Evolutionary conservation across 2,888 invertebrate genomes (phyloP).

Genomic region (Eupithecia centaureata): DNA sequence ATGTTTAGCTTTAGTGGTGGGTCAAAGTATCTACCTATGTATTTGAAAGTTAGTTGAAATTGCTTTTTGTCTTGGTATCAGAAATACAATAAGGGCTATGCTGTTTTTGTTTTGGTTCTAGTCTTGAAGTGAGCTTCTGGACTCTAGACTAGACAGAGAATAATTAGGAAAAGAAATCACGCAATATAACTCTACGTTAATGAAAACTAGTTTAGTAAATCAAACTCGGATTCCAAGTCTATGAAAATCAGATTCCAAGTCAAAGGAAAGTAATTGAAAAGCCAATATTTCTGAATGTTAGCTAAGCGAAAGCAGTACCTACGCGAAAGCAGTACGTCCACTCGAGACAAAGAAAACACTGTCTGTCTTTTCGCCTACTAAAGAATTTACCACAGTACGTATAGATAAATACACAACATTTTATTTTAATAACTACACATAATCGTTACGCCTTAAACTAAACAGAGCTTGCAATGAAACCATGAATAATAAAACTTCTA

Average conservation of each 20-base stretch:
- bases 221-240: neutral
- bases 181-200: neutral
- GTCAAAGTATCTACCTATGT: neutral
- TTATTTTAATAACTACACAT: neutral
- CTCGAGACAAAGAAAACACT: constrained; percentile 22
- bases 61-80: constrained; percentile 17
- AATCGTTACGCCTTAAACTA: neutral
- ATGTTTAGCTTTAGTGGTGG: constrained; percentile 38
- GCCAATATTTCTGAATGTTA: constrained; percentile 23
- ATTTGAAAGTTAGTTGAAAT: constrained; percentile 25
- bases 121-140: neutral
- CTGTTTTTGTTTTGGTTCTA: neutral
- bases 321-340: constrained; percentile 26
- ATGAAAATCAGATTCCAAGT: constrained; percentile 23
- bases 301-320: constrained; percentile 27
- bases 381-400: neutral
- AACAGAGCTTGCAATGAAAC: neutral
- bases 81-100: neutral
- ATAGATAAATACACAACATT: neutral
- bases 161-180: neutral
- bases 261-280: constrained; percentile 21
- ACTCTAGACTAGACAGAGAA: too few relatives aligned
- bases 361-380: constrained; percentile 5
- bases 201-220: neutral
- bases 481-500: neutral